Evolutionary conservation across 2,888 invertebrate genomes (phyloP), one percentile per base, ranked within the genome.

Genomic region (Hedya salicella): DNA sequence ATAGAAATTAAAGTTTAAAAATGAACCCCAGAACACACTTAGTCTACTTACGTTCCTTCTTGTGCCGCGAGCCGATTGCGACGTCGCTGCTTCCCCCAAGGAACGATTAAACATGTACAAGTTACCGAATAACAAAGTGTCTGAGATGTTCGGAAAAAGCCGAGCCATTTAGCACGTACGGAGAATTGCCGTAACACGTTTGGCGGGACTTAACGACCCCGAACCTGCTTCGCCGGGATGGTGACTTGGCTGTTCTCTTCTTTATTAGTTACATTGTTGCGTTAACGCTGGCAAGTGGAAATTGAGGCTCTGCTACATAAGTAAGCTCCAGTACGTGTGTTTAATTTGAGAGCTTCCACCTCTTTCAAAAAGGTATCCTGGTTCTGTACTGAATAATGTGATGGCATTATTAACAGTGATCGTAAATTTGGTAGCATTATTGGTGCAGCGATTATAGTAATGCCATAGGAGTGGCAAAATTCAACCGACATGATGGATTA

Each of bases 41-140:
- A 8, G n/a, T n/a, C n/a, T 60, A 39, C 36, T 40, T 40, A 40
- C 48, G 32, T 57, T 30, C 32, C 40, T 8, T 30, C 48, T n/a
- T n/a, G n/a, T n/a, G 44, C 46, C 66, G 32, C 48, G 16, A 66
- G 30, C 66, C 53, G 53, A 54, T 42, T 60, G 30, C 65, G 14
- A 44, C 59, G 50, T 42, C 54, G 39, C 75, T 68, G 59, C 66
- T 69, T 82, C 90, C 81, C 65, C 86, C 8, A 19, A 79, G 84
- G 93, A 78, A 74, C 89, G 86, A 92, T 92, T 92, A 92, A 91
- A 87, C 90, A 89, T 89, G 89, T 90, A 91, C 86, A 87, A 88
- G 89, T 91, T 88, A 79, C 84, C 82, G 89, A 87, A 84, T 86
- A 89, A 90, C 90, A 91, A 90, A 89, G 86, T 88, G 83, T 79